phyloP scores from a whole-genome alignment of 1,140 invertebrate genomes.

The Euura lappo region DNA sequence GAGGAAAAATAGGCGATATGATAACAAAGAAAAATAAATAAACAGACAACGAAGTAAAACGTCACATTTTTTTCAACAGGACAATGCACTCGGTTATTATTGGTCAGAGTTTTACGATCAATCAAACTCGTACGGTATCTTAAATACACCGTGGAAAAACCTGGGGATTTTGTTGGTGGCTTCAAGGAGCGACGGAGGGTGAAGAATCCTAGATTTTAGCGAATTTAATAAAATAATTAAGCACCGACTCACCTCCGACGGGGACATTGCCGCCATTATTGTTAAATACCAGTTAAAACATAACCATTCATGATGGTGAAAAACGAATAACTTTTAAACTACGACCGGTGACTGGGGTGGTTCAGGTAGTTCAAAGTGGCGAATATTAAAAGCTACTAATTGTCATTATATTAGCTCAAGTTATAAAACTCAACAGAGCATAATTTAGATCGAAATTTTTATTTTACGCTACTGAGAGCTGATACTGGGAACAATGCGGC shows the following conservation, averaged over 20 bases:
- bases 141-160: neutral
- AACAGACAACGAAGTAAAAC: neutral
- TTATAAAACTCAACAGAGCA: neutral
- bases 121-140: neutral
- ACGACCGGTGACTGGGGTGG: neutral
- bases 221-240: neutral
- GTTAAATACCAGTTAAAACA: conserved; percentile 52
- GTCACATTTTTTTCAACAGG: conserved; percentile 1
- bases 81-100: conserved; percentile 6
- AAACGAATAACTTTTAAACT: neutral
- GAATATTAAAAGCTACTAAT: neutral
- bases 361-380: neutral
- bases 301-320: conserved; percentile 47
- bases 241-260: conserved; percentile 51
- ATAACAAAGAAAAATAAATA: neutral
- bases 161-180: too few species aligned
- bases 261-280: conserved; percentile 58
- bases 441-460: neutral
- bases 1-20: too few species aligned
- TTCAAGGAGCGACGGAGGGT: too few species aligned
- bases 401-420: neutral
- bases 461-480: neutral
- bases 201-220: neutral
- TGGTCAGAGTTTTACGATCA: neutral
- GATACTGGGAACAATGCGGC: neutral